phyloP scores from a whole-genome alignment of 1,140 invertebrate species.

The Trissolcus basalis region DNA sequence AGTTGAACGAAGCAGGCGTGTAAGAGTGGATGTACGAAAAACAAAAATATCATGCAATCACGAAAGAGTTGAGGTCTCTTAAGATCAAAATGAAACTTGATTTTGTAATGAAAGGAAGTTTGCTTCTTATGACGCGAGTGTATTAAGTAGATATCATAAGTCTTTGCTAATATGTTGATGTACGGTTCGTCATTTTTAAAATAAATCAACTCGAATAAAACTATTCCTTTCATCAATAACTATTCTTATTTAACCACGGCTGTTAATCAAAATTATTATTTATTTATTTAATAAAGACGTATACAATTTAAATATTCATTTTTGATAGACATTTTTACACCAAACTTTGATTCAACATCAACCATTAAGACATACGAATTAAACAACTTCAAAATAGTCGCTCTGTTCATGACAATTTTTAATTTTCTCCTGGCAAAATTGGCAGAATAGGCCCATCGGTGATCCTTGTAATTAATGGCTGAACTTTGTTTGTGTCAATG shows the following conservation, averaged over 20 bases:
- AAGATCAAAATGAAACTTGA: slow-evolving; percentile 14
- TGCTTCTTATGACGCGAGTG: slow-evolving; percentile 36
- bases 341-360: background rate
- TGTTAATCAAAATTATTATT: slow-evolving; percentile 4
- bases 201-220: slow-evolving; percentile 35
- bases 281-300: background rate
- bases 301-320: background rate
- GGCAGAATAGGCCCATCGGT: slow-evolving; percentile 64
- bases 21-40: background rate
- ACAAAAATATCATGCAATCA: no score
- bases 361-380: no score
- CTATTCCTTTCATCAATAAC: no score
- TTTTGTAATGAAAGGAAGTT: slow-evolving; percentile 38
- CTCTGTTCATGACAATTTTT: background rate
- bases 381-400: background rate
- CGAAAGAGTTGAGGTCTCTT: slow-evolving; percentile 14
- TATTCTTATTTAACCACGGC: no score
- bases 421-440: slow-evolving; percentile 38
- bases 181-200: slow-evolving; percentile 46
- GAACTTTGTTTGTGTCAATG: slow-evolving; percentile 63
- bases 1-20: slow-evolving; percentile 3
- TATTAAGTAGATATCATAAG: slow-evolving; percentile 42
- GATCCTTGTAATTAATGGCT: slow-evolving; percentile 66
- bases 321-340: background rate
- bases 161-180: slow-evolving; percentile 50